Base-by-base conservation (phyloP, 2,113 vertebrate species). In the Tapirus terrestris region DNA sequence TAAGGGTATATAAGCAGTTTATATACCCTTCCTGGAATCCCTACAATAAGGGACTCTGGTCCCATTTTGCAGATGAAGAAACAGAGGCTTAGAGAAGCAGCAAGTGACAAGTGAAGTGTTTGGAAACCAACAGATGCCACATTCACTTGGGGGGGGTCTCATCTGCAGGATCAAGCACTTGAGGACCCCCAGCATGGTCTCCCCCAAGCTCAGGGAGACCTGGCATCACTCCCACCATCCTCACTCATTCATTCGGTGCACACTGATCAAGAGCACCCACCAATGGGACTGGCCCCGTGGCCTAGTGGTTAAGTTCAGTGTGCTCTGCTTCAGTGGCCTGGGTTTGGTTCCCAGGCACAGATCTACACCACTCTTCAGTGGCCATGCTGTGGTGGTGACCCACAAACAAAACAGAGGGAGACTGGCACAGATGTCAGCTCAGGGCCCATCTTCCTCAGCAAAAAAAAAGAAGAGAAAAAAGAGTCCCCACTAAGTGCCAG, bases 1-100 rank as follows among this genome's bases (percentile, higher is more conserved):
- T n/a, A 3, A 1, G 0, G 45, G n/a, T n/a, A 18, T 72, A 0
- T 36, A n/a, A 27, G 31, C 6, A 3, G 21, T 61, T 36, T 43
- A 20, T 13, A 39, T 13, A 3, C 7, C 11, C 39, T 33, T 39
- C 21, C 75, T 39, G 23, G 58, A 45, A 75, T 39, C 51, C 33
- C 51, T 56, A 23, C 31, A 3, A 7, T 4, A 14, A 36, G 53
- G 56, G 45, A 21, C 68, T 36, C 21, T 61, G 61, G 77, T 13
- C 7, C 82, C 60, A 48, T 45, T 39, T 72, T 43, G 58, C 39
- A 68, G 77, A 33, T 31, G 79, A 76, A 60, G 8, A 61, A 39
- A 45, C n/a, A 23, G 39, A 76, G 39, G 21, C 23, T 33, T 39
- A 23, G 56, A 12, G 56, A 82, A 67, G 53, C 9, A n/a, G 27